Conservation (phyloP, 2,888 invertebrate genomes). For the Metopia argyrocephala region DNA sequence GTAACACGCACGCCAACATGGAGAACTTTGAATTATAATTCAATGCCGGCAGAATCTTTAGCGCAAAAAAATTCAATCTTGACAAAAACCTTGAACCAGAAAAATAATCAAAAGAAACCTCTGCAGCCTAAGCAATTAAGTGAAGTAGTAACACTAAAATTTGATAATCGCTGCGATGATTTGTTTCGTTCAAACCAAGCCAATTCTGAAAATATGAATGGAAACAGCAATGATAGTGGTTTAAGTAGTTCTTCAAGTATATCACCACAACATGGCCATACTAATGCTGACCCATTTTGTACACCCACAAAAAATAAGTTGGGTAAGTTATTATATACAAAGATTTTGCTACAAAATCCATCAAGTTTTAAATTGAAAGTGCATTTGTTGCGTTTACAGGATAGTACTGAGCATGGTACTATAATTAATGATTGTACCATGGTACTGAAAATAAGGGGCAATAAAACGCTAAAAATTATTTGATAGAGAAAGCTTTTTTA, state of each 20-base stretch:
- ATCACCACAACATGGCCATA: constrained; percentile 49
- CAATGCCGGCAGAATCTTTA: constrained; percentile 41
- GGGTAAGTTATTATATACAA: too few relatives aligned
- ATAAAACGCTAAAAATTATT: constrained; percentile 13
- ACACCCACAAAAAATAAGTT: constrained; percentile 23
- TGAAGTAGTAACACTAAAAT: neutral
- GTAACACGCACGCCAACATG: constrained; percentile 70
- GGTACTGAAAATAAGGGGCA: constrained; percentile 41
- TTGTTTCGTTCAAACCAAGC: constrained; percentile 66
- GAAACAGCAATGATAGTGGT: constrained; percentile 65
- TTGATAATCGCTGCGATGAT: constrained; percentile 54
- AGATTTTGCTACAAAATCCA: neutral
- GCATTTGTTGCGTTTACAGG: constrained; percentile 40
- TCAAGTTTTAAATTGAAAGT: too few relatives aligned
- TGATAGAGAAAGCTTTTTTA: constrained; percentile 31
- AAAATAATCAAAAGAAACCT: constrained; percentile 48
- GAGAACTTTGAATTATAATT: constrained; percentile 70
- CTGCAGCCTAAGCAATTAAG: constrained; percentile 48
- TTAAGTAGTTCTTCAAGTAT: constrained; percentile 63
- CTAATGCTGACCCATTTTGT: too few relatives aligned
- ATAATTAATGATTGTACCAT: neutral
- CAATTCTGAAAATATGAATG: constrained; percentile 53
- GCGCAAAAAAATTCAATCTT: constrained; percentile 12
- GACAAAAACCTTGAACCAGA: constrained; percentile 32
- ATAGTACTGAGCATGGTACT: neutral